A percentile compares a stretch with the other conserved stretches of the same genome.
Evolutionary conservation across 2,113 vertebrate species (phyloP).

Genomic region (Bos taurus): DNA sequence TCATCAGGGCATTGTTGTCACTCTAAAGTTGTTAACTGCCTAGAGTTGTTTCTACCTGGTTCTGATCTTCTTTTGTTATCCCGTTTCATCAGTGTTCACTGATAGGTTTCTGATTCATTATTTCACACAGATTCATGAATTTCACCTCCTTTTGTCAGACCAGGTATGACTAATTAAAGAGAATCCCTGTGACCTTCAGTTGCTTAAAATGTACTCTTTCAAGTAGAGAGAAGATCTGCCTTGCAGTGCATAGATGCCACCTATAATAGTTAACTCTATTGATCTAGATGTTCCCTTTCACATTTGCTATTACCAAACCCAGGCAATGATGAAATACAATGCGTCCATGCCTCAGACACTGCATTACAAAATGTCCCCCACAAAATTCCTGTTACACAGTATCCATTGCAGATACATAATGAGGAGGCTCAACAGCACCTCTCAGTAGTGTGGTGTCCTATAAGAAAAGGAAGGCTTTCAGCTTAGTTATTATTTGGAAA

Average conservation of each 20-base stretch:
- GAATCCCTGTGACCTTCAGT: not conserved
- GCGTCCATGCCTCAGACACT: not conserved
- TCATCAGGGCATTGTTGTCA: not conserved
- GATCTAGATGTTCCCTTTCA: not conserved
- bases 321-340: not conserved
- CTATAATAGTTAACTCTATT: not conserved
- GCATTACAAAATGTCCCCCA: not conserved
- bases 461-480: conserved; percentile 6
- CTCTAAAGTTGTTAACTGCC: not conserved
- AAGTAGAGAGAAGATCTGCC: not conserved
- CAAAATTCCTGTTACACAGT: not conserved
- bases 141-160: not conserved
- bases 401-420: not conserved
- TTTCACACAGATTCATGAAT: conserved; percentile 30
- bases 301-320: not conserved
- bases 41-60: not conserved
- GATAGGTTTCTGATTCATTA: conserved; percentile 15
- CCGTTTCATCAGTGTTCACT: not conserved
- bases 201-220: not conserved
- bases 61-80: not conserved
- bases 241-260: not conserved
- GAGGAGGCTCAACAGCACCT: not conserved
- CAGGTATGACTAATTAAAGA: not conserved
- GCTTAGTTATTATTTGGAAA: conserved; percentile 8
- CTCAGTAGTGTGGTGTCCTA: not conserved